phyloP scores from a whole-genome alignment of 2,797 vertebrate genomes.

The Dipus sagitta region DNA sequence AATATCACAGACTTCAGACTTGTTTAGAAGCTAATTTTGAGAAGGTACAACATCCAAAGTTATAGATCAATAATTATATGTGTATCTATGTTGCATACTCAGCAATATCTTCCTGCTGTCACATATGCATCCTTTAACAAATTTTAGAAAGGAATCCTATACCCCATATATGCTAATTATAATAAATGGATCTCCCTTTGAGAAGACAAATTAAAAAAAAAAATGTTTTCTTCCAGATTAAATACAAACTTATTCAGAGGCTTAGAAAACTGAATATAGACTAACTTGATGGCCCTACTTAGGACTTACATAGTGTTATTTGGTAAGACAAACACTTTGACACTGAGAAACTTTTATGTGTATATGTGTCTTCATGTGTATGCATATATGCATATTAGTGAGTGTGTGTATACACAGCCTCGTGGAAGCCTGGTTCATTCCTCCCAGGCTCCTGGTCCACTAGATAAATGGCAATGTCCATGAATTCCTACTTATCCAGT shows the following conservation, averaged over 20 bases:
- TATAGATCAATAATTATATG: not conserved
- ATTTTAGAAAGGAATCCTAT: not conserved
- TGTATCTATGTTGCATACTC: not conserved
- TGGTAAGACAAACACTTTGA: fast-evolving
- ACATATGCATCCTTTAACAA: not conserved
- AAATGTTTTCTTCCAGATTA: not conserved
- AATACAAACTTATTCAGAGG: not conserved
- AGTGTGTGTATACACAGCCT: too few relatives aligned
- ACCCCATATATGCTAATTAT: not conserved
- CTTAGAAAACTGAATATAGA: not conserved
- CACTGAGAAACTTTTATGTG: not conserved
- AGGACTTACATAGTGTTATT: not conserved
- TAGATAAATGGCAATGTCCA: too few relatives aligned
- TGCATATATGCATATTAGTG: too few relatives aligned
- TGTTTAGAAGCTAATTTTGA: not conserved
- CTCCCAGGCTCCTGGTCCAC: too few relatives aligned
- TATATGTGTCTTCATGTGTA: too few relatives aligned
- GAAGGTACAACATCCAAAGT: not conserved
- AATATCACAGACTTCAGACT: not conserved
- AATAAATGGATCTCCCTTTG: not conserved
- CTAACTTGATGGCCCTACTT: not conserved
- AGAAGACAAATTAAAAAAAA: not conserved
- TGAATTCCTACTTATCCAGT: too few relatives aligned
- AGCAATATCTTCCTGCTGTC: not conserved
- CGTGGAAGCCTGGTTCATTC: too few relatives aligned